Percentiles rank a stretch among this genome's conserved stretches.
phyloP scores from a whole-genome alignment of 2,888 invertebrate species.

The Hemicrepidius hirtus region DNA sequence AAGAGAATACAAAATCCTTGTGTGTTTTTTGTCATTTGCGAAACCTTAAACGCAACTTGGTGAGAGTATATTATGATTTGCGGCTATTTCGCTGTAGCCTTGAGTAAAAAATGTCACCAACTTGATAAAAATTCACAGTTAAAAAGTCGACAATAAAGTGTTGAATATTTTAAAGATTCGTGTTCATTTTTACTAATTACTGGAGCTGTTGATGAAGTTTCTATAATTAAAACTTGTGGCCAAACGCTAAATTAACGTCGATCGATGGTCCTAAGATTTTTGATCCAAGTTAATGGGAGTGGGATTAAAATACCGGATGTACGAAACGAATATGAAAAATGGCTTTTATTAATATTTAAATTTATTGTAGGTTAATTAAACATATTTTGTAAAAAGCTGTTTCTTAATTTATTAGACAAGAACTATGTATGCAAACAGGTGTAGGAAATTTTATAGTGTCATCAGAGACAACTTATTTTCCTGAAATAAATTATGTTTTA shows the following conservation, averaged over 20 bases:
- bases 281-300: too few species aligned
- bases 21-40: conserved; percentile 43
- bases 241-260: too few species aligned
- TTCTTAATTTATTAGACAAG: background rate
- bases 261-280: too few species aligned
- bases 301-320: too few species aligned
- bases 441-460: background rate
- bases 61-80: conserved; percentile 54
- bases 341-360: too few species aligned
- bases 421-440: conserved; percentile 2
- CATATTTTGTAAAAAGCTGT: too few species aligned
- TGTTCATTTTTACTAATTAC: background rate
- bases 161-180: conserved; percentile 37
- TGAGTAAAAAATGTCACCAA: conserved; percentile 51
- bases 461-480: background rate
- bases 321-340: too few species aligned
- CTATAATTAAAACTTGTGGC: too few species aligned
- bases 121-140: conserved; percentile 55
- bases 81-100: conserved; percentile 46
- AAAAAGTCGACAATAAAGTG: conserved; percentile 54
- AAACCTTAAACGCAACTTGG: conserved; percentile 51
- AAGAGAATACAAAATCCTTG: conserved; percentile 36
- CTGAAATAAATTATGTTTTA: background rate
- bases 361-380: too few species aligned
- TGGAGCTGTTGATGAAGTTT: too few species aligned